Evolutionary conservation across 2,797 vertebrate genomes (phyloP).

Genomic region (Tenualosa thibaudeaui): DNA sequence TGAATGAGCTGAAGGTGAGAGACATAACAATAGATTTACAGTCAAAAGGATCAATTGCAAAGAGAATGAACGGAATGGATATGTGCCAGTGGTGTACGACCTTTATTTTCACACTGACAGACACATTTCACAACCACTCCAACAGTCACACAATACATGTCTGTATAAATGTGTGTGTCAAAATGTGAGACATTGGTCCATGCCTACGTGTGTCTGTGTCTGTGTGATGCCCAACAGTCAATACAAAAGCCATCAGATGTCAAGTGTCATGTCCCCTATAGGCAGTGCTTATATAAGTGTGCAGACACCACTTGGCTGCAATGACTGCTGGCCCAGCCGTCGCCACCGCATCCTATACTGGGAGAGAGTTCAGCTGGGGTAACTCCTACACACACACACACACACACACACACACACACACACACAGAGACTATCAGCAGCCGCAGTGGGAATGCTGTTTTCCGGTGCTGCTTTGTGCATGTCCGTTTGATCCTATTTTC

Average conservation of each 20-base stretch:
- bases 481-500: neutral
- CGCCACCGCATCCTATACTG: constrained; percentile 3
- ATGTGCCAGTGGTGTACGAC: too few relatives aligned
- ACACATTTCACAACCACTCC: neutral
- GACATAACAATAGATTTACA: too few relatives aligned
- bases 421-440: neutral
- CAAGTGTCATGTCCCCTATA: neutral
- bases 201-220: too few relatives aligned
- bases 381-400: neutral
- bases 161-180: too few relatives aligned
- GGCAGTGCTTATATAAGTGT: neutral
- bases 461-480: neutral
- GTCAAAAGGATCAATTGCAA: too few relatives aligned
- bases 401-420: neutral
- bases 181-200: too few relatives aligned
- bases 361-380: constrained; percentile 2
- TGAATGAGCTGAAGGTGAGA: too few relatives aligned
- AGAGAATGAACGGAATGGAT: too few relatives aligned
- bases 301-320: neutral
- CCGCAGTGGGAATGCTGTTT: neutral
- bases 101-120: neutral
- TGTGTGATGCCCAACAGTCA: neutral
- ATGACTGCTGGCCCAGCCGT: neutral
- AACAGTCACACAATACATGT: too few relatives aligned
- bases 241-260: neutral